Base-by-base conservation (phyloP, 2,113 vertebrate species). In the Oreocharis arfaki region DNA sequence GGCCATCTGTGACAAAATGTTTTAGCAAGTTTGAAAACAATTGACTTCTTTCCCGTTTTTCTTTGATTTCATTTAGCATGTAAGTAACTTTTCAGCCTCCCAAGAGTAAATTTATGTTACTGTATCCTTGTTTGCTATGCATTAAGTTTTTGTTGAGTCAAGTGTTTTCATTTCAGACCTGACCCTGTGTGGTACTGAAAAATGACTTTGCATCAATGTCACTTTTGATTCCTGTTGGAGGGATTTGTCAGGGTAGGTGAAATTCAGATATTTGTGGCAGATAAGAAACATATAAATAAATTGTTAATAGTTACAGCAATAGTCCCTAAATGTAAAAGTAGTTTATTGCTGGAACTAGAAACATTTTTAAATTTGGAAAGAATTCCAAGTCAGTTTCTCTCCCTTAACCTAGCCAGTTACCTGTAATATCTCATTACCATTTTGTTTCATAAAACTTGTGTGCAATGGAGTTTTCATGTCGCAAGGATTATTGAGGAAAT, bases 1-100 rank as follows among this genome's bases (percentile, higher is more conserved):
- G 42, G 57, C 98, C 98, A 98, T 98, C 98, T 98, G 98, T 97
- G 93, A 95, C 41, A 93, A 86, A 97, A 90, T 84, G 67, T 84
- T 96, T 81, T 74, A 94, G 75, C 64, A 68, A 94, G 84, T 94
- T 77, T 73, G 57, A 93, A 96, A 96, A 88, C 53, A 93, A 68
- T 64, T 9, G 35, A 78, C 22, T 79, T 69, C 56, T 87, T 82
- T 39, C 44, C 23, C 37, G 5, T 82, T 94, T 90, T 86, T 89
- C 60, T 84, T 84, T 44, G 42, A 49, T 42, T 89, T 93, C 32
- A 26, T 70, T 87, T 74, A 37, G 13, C 7, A 53, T 5, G 7
- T 49, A 37, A 46, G 47, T 53, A 89, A 71, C 52, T 82, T 79
- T 49, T 44, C 57, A 46, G 39, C 46, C 33, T 35, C 61, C 37